A percentile compares a stretch with the other conserved stretches of the same genome.
Conservation (phyloP, 2,113 vertebrate genomes). For the Eublepharis macularius region DNA sequence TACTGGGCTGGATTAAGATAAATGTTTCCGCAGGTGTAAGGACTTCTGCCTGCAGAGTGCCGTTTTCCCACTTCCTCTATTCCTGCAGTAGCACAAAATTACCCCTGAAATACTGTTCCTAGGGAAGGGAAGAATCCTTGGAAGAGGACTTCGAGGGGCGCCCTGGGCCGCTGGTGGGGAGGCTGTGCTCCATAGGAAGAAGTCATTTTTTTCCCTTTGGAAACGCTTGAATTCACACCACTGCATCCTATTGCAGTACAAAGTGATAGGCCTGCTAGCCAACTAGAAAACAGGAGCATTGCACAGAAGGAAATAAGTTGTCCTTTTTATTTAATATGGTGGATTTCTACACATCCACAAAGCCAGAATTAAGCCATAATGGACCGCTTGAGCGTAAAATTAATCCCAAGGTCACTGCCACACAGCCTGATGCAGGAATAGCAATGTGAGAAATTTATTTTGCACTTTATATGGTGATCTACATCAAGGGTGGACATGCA, state of each 20-base stretch:
- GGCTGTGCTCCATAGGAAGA: no score
- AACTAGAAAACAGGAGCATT: neutral
- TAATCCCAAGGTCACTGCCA: neutral
- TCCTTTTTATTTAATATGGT: neutral
- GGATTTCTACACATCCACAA: neutral
- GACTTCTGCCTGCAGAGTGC: no score
- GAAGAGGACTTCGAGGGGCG: no score
- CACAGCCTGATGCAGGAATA: neutral
- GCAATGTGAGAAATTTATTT: neutral
- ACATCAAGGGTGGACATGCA: neutral
- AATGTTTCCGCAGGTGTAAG: no score
- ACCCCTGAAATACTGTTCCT: no score
- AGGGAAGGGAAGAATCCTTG: no score
- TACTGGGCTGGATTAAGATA: no score
- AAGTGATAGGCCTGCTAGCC: neutral
- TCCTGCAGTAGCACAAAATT: no score
- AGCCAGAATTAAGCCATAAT: neutral
- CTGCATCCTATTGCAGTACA: neutral
- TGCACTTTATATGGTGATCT: neutral
- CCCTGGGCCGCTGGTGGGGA: no score
- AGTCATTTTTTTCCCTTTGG: no score
- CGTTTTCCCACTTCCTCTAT: no score
- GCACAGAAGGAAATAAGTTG: neutral
- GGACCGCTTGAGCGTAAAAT: neutral
- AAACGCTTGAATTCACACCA: no score